phyloP scores from a whole-genome alignment of 1,140 invertebrate species.

The Parapsyche elsis region DNA sequence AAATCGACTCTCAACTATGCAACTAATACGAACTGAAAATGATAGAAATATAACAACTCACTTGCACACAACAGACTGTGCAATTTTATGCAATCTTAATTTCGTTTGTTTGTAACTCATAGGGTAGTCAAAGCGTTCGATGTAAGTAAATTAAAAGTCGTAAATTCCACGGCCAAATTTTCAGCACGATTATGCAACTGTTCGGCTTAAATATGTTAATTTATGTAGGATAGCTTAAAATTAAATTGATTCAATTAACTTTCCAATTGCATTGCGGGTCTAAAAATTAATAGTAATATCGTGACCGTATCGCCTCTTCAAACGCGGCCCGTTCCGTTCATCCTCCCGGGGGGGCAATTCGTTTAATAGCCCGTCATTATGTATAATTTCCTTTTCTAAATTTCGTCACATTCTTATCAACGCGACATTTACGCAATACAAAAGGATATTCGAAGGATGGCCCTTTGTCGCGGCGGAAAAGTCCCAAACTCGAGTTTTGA shows the following conservation, averaged over 20 bases:
- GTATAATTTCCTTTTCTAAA: slow-evolving; percentile 49
- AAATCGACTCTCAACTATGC: too few species aligned
- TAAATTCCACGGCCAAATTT: too few species aligned
- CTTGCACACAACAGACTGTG: too few species aligned
- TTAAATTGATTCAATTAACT: slow-evolving; percentile 11
- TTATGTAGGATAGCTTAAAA: neutral
- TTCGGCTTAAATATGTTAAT: neutral
- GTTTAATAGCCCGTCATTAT: slow-evolving; percentile 42
- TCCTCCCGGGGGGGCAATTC: slow-evolving; percentile 17
- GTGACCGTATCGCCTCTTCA: neutral
- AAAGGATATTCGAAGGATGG: slow-evolving; percentile 31
- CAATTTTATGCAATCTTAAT: too few species aligned
- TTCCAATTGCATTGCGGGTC: neutral
- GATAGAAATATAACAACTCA: too few species aligned
- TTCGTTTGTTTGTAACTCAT: too few species aligned
- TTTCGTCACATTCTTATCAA: slow-evolving; percentile 46
- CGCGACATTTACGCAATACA: slow-evolving; percentile 16
- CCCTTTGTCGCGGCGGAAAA: slow-evolving; percentile 34
- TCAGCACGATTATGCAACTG: neutral
- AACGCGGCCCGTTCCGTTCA: neutral
- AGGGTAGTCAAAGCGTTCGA: too few species aligned
- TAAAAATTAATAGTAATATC: slow-evolving; percentile 21
- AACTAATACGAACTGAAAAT: too few species aligned
- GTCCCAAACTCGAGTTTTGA: neutral
- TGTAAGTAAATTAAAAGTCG: too few species aligned